Evolutionary conservation across 2,888 invertebrate genomes (phyloP).

Genomic region (Caenorhabditis imperialis): DNA sequence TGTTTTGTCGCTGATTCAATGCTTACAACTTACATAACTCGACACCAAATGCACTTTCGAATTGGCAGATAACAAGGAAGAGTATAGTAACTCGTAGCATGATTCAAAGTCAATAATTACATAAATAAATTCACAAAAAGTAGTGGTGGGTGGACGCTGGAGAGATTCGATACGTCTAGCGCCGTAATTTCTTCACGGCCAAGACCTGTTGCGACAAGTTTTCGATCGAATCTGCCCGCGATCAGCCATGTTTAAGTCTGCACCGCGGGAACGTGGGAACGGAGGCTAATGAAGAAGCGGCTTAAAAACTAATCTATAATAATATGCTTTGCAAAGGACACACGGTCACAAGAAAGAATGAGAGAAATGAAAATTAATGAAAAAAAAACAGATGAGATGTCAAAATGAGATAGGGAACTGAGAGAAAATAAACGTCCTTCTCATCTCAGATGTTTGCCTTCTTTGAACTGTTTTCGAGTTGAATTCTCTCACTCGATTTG

Average conservation of each 20-base stretch:
- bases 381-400: neutral
- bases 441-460: neutral
- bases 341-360: neutral
- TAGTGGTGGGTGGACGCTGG: conserved; percentile 11
- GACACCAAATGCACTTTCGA: too few relatives aligned
- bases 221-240: conserved; percentile 44
- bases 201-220: conserved; percentile 56
- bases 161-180: conserved; percentile 46
- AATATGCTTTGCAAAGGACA: too few relatives aligned
- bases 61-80: too few relatives aligned
- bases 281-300: neutral
- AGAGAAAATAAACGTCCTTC: conserved; percentile 4
- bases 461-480: conserved; percentile 25
- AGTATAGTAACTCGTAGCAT: neutral
- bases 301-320: neutral
- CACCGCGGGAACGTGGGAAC: conserved; percentile 20
- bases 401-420: neutral
- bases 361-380: neutral
- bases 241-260: conserved; percentile 37
- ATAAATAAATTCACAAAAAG: conserved; percentile 38
- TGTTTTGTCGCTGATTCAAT: too few relatives aligned
- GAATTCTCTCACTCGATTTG: conserved; percentile 2
- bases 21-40: too few relatives aligned
- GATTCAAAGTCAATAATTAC: conserved; percentile 20
- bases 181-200: conserved; percentile 45